Conservation (phyloP, 2,888 invertebrate species). For the Protophormia terraenovae region DNA sequence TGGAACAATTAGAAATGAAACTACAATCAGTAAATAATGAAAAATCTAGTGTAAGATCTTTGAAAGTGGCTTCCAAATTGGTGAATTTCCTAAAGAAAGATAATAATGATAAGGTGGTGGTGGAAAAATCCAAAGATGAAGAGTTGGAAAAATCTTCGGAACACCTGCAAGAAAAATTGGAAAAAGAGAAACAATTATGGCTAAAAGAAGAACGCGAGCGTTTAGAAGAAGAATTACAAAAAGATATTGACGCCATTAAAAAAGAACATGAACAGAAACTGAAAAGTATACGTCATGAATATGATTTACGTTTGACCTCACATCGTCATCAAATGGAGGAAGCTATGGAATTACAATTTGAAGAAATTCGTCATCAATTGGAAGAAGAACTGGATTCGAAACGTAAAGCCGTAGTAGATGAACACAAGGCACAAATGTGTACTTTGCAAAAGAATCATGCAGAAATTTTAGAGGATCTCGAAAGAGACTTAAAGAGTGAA, state of each 20-base stretch:
- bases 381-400: conserved; percentile 82
- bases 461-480: conserved; percentile 79
- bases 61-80: conserved; percentile 76
- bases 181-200: conserved; percentile 81
- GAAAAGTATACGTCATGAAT: conserved; percentile 80
- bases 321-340: conserved; percentile 82
- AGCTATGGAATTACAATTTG: conserved; percentile 81
- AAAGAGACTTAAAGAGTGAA: conserved; percentile 82
- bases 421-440: conserved; percentile 81
- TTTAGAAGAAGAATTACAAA: conserved; percentile 76
- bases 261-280: conserved; percentile 79
- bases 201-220: conserved; percentile 81
- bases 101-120: conserved; percentile 31
- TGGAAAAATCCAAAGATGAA: conserved; percentile 62
- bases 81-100: conserved; percentile 75
- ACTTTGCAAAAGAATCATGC: conserved; percentile 79
- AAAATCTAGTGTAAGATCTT: conserved; percentile 73
- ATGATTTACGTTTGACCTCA: conserved; percentile 79
- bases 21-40: conserved; percentile 76
- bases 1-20: conserved; percentile 83
- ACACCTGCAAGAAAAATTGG: conserved; percentile 74
- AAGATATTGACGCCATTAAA: conserved; percentile 75
- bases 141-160: conserved; percentile 70
- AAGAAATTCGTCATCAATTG: conserved; percentile 77
- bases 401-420: conserved; percentile 83